Base-by-base conservation (phyloP, 2,797 vertebrate genomes). In the Dendrocincla fuliginosa region DNA sequence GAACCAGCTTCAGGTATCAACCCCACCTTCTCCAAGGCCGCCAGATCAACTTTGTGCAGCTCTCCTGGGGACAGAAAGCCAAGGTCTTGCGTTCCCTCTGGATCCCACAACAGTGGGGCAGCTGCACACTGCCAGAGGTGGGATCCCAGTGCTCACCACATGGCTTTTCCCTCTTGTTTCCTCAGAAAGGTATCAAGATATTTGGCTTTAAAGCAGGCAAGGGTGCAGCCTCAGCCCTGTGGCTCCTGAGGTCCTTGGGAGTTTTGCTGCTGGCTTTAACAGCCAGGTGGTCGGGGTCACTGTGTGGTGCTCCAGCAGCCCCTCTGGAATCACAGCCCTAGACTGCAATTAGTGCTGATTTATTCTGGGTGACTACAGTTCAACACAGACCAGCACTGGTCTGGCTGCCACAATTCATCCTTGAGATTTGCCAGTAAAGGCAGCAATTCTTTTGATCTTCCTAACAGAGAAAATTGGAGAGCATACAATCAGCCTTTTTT, bases 321-420 rank as follows among this genome's bases (percentile, higher is more conserved):
- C 82, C 87, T 91, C 77, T 91, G 94, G 96, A 97, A 97, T 89
- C 73, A 44, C 87, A 95, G 80, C 89, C 94, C 92, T 89, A 93
- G 92, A 91, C 96, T 95, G 91, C 96, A 98, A 98, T 97, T 96
- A 91, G 80, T 56, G 92, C 79, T 97, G 97, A 97, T 97, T 97
- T 96, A 96, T 97, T 96, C 89, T 96, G 94, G 80, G 91, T 96
- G 89, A 96, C 80, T 95, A 96, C 89, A 70, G 83, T 94, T 96
- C 92, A 94, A 82, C 96, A 94, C 71, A 97, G 91, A 92, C 89
- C 91, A 87, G 93, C 79, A 91, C 70, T 91, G 53, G 86, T 95
- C 96, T 90, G 85, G 95, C 85, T 87, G 94, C 95, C 92, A 89
- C 37, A 82, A 96, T 73, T 93, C 91, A 91, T 94, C 97, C 88